These are phyloP conservation scores for Volucella inanis DNA, from an alignment of 2,888 invertebrate species.

Conservation along the genomic window DNA sequence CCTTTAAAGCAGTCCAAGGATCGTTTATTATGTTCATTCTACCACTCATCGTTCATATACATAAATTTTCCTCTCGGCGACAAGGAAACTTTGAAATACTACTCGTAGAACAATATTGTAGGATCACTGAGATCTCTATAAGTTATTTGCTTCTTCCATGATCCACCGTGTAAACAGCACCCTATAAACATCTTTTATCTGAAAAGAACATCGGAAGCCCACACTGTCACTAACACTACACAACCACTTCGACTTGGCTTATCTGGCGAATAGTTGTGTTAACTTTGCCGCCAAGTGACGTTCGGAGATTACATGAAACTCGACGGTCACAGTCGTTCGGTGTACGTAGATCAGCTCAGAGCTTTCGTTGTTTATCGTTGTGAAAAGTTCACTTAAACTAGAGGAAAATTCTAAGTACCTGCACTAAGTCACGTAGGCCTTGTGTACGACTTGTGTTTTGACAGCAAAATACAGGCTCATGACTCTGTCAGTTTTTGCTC, in stretches of 20 bases:
- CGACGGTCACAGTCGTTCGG: slow-evolving; percentile 18
- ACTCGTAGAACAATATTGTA: too few species aligned
- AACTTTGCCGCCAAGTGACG: slow-evolving; percentile 30
- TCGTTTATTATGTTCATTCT: too few species aligned
- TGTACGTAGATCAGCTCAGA: slow-evolving; percentile 32
- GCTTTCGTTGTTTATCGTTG: slow-evolving; percentile 32
- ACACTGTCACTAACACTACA: neutral
- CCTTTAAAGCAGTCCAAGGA: too few species aligned
- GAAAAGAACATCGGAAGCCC: too few species aligned
- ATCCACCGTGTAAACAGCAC: too few species aligned
- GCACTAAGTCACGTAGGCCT: slow-evolving; percentile 60
- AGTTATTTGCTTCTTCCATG: too few species aligned
- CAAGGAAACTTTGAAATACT: too few species aligned
- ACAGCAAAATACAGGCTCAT: neutral
- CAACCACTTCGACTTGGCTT: neutral
- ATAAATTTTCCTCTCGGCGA: too few species aligned
- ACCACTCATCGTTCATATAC: too few species aligned
- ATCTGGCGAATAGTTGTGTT: neutral
- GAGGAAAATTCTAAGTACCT: slow-evolving; percentile 39
- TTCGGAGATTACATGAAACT: slow-evolving; percentile 43
- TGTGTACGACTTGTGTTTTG: slow-evolving; percentile 14
- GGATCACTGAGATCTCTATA: too few species aligned
- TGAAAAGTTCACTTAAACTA: slow-evolving; percentile 10
- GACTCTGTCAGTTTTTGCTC: slow-evolving; percentile 21
- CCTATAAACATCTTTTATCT: too few species aligned